Evolutionary conservation across 64 coral and sea anemone genomes (phyloP), one percentile per base, ranked within the genome.

Genomic region (Platygyra sinensis): DNA sequence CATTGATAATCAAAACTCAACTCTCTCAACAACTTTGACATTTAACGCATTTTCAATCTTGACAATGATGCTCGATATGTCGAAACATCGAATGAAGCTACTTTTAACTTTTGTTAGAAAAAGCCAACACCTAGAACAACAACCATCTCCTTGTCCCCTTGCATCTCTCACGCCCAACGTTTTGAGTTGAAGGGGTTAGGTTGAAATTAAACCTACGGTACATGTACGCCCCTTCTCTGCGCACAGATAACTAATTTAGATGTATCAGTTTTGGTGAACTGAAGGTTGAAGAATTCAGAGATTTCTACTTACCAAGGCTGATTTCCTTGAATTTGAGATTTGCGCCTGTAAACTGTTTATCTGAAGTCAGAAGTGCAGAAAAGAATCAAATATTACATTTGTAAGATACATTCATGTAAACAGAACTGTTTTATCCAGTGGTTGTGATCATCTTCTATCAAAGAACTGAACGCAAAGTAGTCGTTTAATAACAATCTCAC

Each of bases 331-430:
- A 16, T 71, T 72, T 24, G 89, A 65, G 17, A 91, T 84, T 65
- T 91, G 89, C 14, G 72, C 52, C 20, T 91, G 72, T 75, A 91
- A 91, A 72, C 52, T 84, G 72, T 91, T 91, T 84, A 91, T 94
- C 87, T 83, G 30, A 55, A 75, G 64, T 82, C n/a, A 86, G 69
- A 57, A 78, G 29, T 10, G 10, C 10, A 13, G 30, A 28, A 17
- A 10, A 31, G 86, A 92, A 25, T 39, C 28, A 57, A 15, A 36
- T 29, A 22, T 78, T 24, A 27, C 18, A 30, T n/a, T 36, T 36
- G 3, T 36, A 36, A 36, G 33, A 36, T 42, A 62, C 8, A 29
- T 87, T 3, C 17, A 65, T 15, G 1, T 65, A 0, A 65, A 65
- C 17, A 7, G 42, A 65, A 65, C 17, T 22, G 42, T 46, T 46